Evolutionary conservation across 2,797 vertebrate species (phyloP).

Genomic region (Argya squamiceps): DNA sequence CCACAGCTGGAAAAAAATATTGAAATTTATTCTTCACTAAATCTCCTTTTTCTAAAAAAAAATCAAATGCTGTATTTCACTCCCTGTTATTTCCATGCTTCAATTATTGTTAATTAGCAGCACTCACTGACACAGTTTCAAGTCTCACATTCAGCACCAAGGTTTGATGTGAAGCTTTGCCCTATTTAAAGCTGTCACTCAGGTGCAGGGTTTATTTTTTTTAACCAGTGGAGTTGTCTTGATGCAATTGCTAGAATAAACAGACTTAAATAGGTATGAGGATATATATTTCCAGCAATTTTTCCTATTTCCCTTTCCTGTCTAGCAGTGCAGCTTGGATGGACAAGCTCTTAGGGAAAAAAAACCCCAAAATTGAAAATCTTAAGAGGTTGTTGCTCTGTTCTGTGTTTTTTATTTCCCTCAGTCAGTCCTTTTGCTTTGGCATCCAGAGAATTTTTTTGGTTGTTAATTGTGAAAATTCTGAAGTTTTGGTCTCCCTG

Average conservation of each 20-base stretch:
- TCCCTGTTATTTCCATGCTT: background rate
- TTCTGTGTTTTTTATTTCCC: background rate
- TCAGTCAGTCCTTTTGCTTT: background rate
- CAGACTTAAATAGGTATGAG: background rate
- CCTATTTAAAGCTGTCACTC: conserved; percentile 34
- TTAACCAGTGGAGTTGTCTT: background rate
- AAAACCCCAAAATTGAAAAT: background rate
- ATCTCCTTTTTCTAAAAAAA: rapidly evolving
- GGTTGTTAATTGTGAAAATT: background rate
- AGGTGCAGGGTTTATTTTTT: conserved; percentile 9
- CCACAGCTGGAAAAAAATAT: background rate
- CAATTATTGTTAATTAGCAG: conserved; percentile 28
- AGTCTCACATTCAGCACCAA: background rate
- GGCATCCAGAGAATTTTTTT: background rate
- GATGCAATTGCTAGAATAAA: background rate
- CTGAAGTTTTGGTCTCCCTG: background rate
- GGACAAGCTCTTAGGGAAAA: background rate
- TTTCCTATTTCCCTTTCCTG: conserved; percentile 31
- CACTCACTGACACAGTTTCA: background rate
- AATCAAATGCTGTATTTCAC: background rate
- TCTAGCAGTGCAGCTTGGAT: background rate
- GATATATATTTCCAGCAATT: background rate
- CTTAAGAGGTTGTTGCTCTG: background rate
- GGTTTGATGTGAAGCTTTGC: background rate
- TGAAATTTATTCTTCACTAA: background rate